Conservation (phyloP, 1,140 invertebrate species). For the Lepidotrigona ventralis region DNA sequence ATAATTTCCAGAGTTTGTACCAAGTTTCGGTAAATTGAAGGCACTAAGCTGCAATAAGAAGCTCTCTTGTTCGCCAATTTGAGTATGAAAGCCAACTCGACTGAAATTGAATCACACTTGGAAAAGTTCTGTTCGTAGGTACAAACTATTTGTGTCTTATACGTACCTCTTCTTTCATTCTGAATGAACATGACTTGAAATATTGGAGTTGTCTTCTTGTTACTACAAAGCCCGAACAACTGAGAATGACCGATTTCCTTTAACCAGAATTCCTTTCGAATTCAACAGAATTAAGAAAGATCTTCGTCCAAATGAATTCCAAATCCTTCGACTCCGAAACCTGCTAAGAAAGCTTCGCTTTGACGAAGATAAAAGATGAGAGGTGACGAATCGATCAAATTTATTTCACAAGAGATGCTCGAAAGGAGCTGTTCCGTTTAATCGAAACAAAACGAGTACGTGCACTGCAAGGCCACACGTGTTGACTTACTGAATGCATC, state of each 20-base stretch:
- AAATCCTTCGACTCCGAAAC: too few species aligned
- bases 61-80: background rate
- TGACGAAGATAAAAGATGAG: background rate
- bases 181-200: background rate
- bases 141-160: background rate
- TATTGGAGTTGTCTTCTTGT: background rate
- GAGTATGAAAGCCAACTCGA: background rate
- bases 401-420: background rate
- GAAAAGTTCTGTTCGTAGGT: background rate
- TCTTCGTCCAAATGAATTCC: too few species aligned
- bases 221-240: background rate
- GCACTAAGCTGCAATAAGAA: background rate
- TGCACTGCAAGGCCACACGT: constrained; percentile 39
- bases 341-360: background rate
- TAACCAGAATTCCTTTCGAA: background rate
- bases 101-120: background rate
- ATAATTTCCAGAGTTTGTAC: background rate
- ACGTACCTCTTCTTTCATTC: background rate
- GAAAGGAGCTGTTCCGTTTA: background rate
- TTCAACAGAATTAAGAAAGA: too few species aligned
- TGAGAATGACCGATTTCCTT: background rate
- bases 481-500: constrained; percentile 11
- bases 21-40: background rate
- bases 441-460: constrained; percentile 21
- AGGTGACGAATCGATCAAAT: background rate